Evolutionary conservation across 53 echinoderm and acorn worm genomes (phyloP).

Genomic region (Crossaster papposus): DNA sequence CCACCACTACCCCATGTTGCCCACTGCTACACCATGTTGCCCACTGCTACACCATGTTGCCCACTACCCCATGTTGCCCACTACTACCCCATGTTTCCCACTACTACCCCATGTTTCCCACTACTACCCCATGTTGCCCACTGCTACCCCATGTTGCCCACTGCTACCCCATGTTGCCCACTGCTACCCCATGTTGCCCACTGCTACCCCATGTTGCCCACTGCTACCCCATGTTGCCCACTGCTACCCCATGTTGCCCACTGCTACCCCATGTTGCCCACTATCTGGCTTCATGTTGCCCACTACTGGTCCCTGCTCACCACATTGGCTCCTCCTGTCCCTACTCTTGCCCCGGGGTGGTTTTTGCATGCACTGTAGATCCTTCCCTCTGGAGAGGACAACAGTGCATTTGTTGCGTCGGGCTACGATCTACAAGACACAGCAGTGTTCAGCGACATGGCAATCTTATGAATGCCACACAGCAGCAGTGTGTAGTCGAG

Average conservation of each 20-base stretch:
- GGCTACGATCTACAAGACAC: slow-evolving; percentile 11
- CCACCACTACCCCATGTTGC: too few relatives aligned
- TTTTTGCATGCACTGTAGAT: slow-evolving; percentile 32
- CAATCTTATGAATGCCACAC: background rate
- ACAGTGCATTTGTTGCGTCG: background rate
- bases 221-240: background rate
- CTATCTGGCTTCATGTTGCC: too few relatives aligned
- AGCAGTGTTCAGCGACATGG: slow-evolving; percentile 34
- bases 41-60: too few relatives aligned
- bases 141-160: background rate
- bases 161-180: too few relatives aligned
- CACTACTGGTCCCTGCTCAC: background rate
- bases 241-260: too few relatives aligned
- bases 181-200: too few relatives aligned
- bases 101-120: background rate
- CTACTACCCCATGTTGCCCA: background rate
- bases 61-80: background rate
- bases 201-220: too few relatives aligned
- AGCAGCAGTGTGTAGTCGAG: background rate
- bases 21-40: too few relatives aligned
- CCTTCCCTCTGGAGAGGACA: slow-evolving; percentile 17
- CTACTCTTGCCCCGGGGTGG: background rate
- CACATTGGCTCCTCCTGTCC: too few relatives aligned
- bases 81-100: background rate
- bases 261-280: background rate